These are phyloP conservation scores for Lepetodrilus schrolli DNA, from an alignment of 2,888 invertebrate species.

Conservation along the genomic window DNA sequence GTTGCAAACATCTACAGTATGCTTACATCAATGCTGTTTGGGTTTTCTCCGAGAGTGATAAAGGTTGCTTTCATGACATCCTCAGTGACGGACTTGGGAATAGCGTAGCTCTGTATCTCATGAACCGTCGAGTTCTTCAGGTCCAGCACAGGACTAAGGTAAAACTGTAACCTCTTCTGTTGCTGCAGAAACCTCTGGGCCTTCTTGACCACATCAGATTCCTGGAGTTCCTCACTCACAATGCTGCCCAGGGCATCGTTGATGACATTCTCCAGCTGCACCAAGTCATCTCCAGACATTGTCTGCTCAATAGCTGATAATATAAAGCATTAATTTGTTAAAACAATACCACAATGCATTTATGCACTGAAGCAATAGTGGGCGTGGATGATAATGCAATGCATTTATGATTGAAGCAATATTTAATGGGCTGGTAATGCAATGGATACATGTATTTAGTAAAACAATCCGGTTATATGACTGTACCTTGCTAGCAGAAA, in stretches of 20 bases:
- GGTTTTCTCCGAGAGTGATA: not conserved
- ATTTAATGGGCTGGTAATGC: too few relatives aligned
- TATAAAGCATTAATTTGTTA: too few relatives aligned
- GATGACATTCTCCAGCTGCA: not conserved
- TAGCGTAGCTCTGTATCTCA: not conserved
- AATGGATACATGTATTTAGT: too few relatives aligned
- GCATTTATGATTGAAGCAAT: too few relatives aligned
- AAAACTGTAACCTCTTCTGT: not conserved
- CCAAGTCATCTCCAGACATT: not conserved
- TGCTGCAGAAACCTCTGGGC: not conserved
- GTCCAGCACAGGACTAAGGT: not conserved
- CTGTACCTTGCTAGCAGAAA: too few relatives aligned
- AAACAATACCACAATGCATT: too few relatives aligned
- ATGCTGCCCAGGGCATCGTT: not conserved
- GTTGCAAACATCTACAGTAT: too few relatives aligned
- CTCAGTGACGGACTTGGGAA: not conserved
- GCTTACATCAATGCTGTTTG: too few relatives aligned
- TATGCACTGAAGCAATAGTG: too few relatives aligned
- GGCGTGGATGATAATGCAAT: too few relatives aligned
- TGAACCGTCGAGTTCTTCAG: not conserved
- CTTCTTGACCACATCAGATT: not conserved
- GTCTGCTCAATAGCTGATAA: slow-evolving; percentile 6
- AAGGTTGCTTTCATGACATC: slow-evolving; percentile 20
- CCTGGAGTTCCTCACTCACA: not conserved
- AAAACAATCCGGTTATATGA: too few relatives aligned